Evolutionary conservation across 2,888 invertebrate genomes (phyloP), one percentile per base, ranked within the genome.

Genomic region (Cerceris ruficornis): DNA sequence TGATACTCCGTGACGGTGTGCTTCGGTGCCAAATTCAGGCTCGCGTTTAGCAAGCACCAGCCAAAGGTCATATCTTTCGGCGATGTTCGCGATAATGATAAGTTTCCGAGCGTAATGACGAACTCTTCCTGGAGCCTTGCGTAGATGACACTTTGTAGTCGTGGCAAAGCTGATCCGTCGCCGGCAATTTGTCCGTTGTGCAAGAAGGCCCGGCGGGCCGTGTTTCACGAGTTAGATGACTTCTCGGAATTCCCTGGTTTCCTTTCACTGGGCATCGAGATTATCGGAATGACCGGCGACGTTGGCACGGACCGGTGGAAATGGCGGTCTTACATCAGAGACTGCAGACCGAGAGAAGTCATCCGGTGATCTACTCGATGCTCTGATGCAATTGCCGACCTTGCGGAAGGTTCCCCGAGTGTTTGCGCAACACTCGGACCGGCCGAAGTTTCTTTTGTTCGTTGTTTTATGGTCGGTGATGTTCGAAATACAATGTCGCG

Each of bases 191-290:
- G 43, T 69, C 61, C 42, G n/a, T 15, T 43, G 42, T 11, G 57
- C 28, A 17, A 74, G 57, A 39, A n/a, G 46, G 28, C 4, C 28
- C 8, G 11, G n/a, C 8, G 15, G 50, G 58, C 17, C 39, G 57
- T 55, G 17, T 17, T 28, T 42, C 28, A 28, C 14, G 15, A 58
- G 42, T 13, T 68, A 54, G 69, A 46, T 49, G 54, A 60, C 43
- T 66, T 71, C 75, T 61, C 39, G 43, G 55, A 70, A 75, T 17
- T 46, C 50, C 41, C 41, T 39, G 66, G 39, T 66, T 75, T 67
- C 66, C 66, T 52, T 61, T 67, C 52, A 62, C 52, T 13, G 61
- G 11, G n/a, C 64, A 49, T 69, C 64, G 58, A 13, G 59, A 46
- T 60, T 54, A 58, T 49, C 46, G 49, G 54, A 60, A 41, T 42